A percentile compares a stretch with the other conserved stretches of the same genome.
These are phyloP conservation scores for Rousettus madagascariensis DNA, from an alignment of 2,797 vertebrate genomes.

Conservation along the genomic window DNA sequence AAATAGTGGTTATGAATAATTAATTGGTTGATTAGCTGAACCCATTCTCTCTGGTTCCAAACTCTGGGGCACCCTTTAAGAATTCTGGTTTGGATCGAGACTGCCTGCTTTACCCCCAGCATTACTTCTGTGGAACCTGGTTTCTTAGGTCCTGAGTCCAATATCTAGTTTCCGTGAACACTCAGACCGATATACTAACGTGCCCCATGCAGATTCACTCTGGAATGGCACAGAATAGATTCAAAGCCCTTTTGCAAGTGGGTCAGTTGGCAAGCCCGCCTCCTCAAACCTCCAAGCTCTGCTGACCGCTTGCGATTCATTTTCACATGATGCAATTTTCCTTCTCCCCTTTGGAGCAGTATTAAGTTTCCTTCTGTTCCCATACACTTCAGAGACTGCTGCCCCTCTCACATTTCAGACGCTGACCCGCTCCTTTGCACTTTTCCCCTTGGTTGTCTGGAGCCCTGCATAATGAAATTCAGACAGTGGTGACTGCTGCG, in stretches of 20 bases:
- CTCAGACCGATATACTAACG: background rate
- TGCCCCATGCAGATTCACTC: background rate
- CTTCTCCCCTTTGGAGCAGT: constrained; percentile 77
- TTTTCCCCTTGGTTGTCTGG: constrained; percentile 83
- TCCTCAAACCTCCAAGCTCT: constrained; percentile 69
- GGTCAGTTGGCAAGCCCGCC: constrained; percentile 75
- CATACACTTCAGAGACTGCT: constrained; percentile 82
- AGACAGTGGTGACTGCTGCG: constrained; percentile 79
- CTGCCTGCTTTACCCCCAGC: background rate
- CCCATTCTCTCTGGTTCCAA: background rate
- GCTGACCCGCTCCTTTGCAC: constrained; percentile 82
- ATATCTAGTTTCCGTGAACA: background rate
- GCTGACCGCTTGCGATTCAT: constrained; percentile 79
- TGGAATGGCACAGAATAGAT: background rate
- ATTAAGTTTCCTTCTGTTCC: constrained; percentile 83
- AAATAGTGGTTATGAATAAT: background rate
- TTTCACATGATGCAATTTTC: constrained; percentile 82
- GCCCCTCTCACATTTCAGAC: constrained; percentile 85
- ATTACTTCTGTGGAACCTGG: background rate
- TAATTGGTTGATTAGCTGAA: background rate
- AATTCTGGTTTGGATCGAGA: background rate
- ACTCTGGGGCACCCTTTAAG: background rate
- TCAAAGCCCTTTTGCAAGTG: constrained; percentile 47
- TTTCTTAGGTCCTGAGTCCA: background rate
- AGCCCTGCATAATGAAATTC: constrained; percentile 84